These are phyloP conservation scores for Macroramphosus scolopax DNA, from an alignment of 2,797 vertebrate species.

Conservation along the genomic window DNA sequence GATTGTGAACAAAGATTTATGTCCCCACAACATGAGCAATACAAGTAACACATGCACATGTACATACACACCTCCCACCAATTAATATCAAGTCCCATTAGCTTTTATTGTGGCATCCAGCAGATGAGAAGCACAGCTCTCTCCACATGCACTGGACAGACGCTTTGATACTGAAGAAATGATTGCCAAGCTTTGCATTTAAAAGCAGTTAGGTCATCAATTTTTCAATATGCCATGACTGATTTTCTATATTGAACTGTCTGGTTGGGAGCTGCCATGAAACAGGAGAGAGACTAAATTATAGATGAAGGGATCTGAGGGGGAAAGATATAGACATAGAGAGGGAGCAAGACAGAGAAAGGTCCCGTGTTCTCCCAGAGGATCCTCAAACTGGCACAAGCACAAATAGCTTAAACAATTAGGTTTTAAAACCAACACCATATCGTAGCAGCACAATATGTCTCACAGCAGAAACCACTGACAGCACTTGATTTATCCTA, in stretches of 20 bases:
- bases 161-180: constrained; percentile 51
- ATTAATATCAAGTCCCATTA: constrained; percentile 43
- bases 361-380: constrained; percentile 27
- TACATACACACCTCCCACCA: constrained; percentile 14
- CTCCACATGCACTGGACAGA: constrained; percentile 23
- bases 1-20: too few relatives aligned
- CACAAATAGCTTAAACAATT: constrained; percentile 24
- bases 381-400: constrained; percentile 22
- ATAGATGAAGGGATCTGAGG: constrained; percentile 70
- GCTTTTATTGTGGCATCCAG: constrained; percentile 25
- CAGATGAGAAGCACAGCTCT: constrained; percentile 31
- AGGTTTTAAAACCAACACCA: constrained; percentile 9
- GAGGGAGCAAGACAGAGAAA: constrained; percentile 18
- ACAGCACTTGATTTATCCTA: not conserved
- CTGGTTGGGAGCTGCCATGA: constrained; percentile 62
- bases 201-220: constrained; percentile 65
- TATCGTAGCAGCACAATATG: not conserved
- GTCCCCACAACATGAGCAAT: too few relatives aligned
- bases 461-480: not conserved
- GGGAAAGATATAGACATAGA: constrained; percentile 24
- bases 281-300: constrained; percentile 76
- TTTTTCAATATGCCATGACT: constrained; percentile 67
- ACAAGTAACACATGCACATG: constrained; percentile 5
- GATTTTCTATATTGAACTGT: constrained; percentile 66
- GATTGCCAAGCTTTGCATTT: constrained; percentile 61